phyloP scores from a whole-genome alignment of 2,888 invertebrate species.

The Cephus rjabovi region DNA sequence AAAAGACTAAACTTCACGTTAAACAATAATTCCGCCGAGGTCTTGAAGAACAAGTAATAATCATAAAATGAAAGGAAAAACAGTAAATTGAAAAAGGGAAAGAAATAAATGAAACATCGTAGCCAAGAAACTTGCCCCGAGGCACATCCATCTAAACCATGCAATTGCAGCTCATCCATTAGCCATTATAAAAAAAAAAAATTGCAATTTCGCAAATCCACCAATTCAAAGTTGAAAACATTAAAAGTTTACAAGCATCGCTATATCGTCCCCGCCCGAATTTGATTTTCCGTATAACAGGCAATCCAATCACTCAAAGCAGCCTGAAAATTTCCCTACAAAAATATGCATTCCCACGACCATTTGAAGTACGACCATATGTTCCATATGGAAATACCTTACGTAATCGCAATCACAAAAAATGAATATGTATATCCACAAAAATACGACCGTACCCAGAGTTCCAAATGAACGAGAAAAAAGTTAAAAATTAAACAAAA shows the following conservation, averaged over 20 bases:
- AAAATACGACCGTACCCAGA: neutral
- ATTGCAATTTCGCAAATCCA: neutral
- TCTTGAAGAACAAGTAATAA: neutral
- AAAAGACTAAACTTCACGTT: neutral
- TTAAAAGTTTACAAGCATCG: neutral
- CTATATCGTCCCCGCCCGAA: neutral
- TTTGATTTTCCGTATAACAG: neutral
- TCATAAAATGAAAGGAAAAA: neutral
- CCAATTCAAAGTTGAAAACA: neutral
- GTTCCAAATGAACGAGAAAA: neutral
- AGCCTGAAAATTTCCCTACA: neutral
- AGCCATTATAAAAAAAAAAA: neutral
- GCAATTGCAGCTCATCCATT: neutral
- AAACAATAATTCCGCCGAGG: neutral
- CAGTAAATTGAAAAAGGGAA: neutral
- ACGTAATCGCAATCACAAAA: neutral
- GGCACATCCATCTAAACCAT: neutral
- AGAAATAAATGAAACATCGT: neutral
- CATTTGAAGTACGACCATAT: neutral
- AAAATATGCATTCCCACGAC: neutral
- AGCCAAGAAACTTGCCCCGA: neutral
- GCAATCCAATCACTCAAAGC: neutral
- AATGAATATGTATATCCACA: neutral
- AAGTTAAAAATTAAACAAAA: neutral
- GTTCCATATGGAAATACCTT: neutral